A percentile compares a stretch with the other conserved stretches of the same genome.
Conservation (phyloP, 2,888 invertebrate species). For the Xestoiulus laeticollis region DNA sequence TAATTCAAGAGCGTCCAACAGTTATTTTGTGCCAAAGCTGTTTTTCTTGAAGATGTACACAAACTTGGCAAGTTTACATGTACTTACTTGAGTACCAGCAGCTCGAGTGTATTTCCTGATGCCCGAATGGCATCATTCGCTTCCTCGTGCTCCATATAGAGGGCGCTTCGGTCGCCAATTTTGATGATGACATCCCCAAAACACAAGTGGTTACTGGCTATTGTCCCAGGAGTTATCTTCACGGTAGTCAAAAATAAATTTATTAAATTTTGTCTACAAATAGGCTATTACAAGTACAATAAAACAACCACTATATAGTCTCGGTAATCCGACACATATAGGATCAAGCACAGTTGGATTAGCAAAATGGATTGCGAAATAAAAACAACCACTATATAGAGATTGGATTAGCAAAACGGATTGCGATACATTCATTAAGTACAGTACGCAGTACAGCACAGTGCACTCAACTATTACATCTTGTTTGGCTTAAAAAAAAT, state of each 20-base stretch:
- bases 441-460: too few species aligned
- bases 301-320: too few species aligned
- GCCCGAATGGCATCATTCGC: conserved; percentile 87
- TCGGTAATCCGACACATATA: too few species aligned
- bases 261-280: background rate
- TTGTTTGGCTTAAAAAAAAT: too few species aligned
- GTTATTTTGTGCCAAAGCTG: conserved; percentile 14
- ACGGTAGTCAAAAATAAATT: conserved; percentile 57
- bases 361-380: too few species aligned
- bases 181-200: conserved; percentile 91
- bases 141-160: conserved; percentile 87
- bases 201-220: conserved; percentile 82
- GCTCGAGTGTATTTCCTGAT: conserved; percentile 79
- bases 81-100: conserved; percentile 83
- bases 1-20: background rate
- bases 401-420: too few species aligned
- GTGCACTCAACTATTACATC: too few species aligned
- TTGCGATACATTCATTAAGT: too few species aligned
- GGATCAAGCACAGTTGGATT: too few species aligned
- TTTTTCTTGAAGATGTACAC: background rate
- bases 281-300: too few species aligned
- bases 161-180: conserved; percentile 87
- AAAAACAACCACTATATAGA: too few species aligned
- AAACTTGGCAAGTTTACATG: background rate
- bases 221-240: conserved; percentile 87